Base-by-base conservation (phyloP, 2,888 invertebrate species). In the Diaprepes abbreviatus region DNA sequence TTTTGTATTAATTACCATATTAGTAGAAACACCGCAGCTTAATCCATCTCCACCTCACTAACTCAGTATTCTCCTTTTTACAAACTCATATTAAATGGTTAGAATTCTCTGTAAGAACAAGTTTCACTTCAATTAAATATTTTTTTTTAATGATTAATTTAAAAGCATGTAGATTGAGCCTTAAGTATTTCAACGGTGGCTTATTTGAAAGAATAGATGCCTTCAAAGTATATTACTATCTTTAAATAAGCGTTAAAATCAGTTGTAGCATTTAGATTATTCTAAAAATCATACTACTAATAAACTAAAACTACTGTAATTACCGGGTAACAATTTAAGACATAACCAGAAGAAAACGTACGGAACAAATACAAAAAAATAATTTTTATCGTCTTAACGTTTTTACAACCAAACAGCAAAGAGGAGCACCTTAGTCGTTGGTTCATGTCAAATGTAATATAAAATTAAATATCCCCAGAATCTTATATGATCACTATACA, bases 381-480 rank as follows among this genome's bases (percentile, higher is more conserved):
- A 21, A 10, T n/a, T 10, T 48, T 33, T 52, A 33, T 31, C 31
- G 31, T 14, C 28, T 31, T 57, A 57, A 38, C 38, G 12, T 31
- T n/a, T 28, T 62, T 50, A 52, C 33, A 62, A 62, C 50, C 17
- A 62, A 64, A 64, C 52, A 54, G 19, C 63, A 64, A 64, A 64
- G 63, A 55, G 63, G 63, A 64, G 54, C 54, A 64, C 63, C 63
- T 54, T 54, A 24, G 24, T 62, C 62, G 62, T 62, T 50, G 62
- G 62, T 62, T 62, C 62, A 50, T 36, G 62, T 62, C 62, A 62
- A 50, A 36, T 62, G 33, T 50, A 50, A 33, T 35, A 28, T 60
- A 62, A 38, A 62, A 31, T 62, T 45, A 60, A 59, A 60, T 12
- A 21, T 48, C 33, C 35, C 35, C 45, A 31, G 28, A 45, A 43